These are phyloP conservation scores for Paratrypauchen microcephalus DNA, from an alignment of 2,797 vertebrate species.

Conservation along the genomic window DNA sequence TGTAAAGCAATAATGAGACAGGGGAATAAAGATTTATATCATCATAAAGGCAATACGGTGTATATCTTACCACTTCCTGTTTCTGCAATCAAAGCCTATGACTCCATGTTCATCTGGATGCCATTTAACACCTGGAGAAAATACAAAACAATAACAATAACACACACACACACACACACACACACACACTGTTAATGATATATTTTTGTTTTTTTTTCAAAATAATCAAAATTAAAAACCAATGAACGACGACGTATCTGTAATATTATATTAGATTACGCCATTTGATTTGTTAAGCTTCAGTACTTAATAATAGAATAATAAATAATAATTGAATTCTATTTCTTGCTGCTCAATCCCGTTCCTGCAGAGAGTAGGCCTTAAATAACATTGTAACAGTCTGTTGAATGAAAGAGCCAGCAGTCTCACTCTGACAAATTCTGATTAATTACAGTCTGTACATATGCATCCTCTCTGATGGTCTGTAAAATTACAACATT, in stretches of 20 bases:
- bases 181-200: neutral
- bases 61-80: constrained; percentile 89
- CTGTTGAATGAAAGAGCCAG: constrained; percentile 36
- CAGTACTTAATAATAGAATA: constrained; percentile 8
- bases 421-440: constrained; percentile 51
- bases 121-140: constrained; percentile 85
- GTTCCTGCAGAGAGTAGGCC: constrained; percentile 25
- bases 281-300: neutral
- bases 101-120: constrained; percentile 96
- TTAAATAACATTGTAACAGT: constrained; percentile 35
- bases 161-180: too few relatives aligned
- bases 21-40: neutral
- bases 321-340: constrained; percentile 11
- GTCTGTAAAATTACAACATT: constrained; percentile 81
- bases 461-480: constrained; percentile 75
- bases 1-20: neutral
- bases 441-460: constrained; percentile 74
- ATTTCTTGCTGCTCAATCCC: constrained; percentile 16
- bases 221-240: neutral
- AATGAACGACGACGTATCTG: neutral
- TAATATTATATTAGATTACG: neutral
- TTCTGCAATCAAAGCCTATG: constrained; percentile 97
- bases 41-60: neutral
- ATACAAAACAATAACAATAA: neutral
- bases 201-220: neutral